These are phyloP conservation scores for Mantis religiosa DNA, from an alignment of 2,888 invertebrate species.

Conservation along the genomic window DNA sequence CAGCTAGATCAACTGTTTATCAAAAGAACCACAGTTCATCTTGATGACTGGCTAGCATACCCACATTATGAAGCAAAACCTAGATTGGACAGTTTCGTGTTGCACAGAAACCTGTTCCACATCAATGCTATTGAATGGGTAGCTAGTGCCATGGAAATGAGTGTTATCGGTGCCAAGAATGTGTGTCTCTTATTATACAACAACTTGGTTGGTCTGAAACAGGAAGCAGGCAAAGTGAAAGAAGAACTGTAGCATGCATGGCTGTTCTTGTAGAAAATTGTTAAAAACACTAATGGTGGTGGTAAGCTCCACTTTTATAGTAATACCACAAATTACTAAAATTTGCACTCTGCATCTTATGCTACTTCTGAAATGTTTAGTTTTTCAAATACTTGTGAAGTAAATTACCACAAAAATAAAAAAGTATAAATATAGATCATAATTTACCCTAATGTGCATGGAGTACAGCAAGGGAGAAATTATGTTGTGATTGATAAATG, in stretches of 20 bases:
- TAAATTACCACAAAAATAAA: too few relatives aligned
- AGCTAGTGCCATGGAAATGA: constrained; percentile 66
- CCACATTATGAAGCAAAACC: constrained; percentile 47
- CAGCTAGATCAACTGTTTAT: constrained; percentile 49
- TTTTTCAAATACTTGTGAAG: too few relatives aligned
- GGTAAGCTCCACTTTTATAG: too few relatives aligned
- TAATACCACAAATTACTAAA: too few relatives aligned
- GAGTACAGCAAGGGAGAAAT: too few relatives aligned
- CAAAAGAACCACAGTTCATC: constrained; percentile 39
- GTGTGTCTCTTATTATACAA: constrained; percentile 53
- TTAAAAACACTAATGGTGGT: too few relatives aligned
- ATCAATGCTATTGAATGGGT: constrained; percentile 61
- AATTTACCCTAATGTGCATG: too few relatives aligned
- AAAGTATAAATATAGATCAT: too few relatives aligned
- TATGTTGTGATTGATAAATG: too few relatives aligned
- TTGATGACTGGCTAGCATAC: constrained; percentile 53
- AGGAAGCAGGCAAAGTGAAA: neutral
- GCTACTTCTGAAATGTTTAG: too few relatives aligned
- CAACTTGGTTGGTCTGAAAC: constrained; percentile 5
- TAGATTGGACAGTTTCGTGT: constrained; percentile 46
- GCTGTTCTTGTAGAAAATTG: neutral
- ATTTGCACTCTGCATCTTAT: too few relatives aligned
- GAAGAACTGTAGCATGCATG: neutral
- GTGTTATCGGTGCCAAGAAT: constrained; percentile 56
- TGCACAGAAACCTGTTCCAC: constrained; percentile 53